Percentiles rank a stretch among this genome's conserved stretches.
phyloP scores from a whole-genome alignment of 2,888 invertebrate species.

The Hirtodrosophila confusa region DNA sequence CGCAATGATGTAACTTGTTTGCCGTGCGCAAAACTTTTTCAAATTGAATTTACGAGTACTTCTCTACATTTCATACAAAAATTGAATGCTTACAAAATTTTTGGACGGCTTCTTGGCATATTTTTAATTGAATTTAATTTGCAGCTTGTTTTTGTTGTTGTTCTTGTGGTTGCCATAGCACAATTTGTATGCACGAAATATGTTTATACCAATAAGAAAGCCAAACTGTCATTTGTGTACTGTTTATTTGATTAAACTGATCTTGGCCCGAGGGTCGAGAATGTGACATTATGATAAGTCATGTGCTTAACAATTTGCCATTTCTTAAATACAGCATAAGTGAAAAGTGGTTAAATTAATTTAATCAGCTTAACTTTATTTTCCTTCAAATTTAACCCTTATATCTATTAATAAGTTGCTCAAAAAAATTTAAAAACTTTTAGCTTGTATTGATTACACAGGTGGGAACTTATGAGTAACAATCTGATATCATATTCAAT shows the following conservation, averaged over 20 bases:
- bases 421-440: too few species aligned
- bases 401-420: too few species aligned
- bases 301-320: constrained; percentile 7
- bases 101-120: constrained; percentile 49
- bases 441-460: background rate
- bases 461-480: too few species aligned
- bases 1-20: constrained; percentile 53
- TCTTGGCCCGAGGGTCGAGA: constrained; percentile 40
- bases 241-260: constrained; percentile 49
- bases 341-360: too few species aligned
- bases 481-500: too few species aligned
- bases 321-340: background rate
- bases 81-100: constrained; percentile 33
- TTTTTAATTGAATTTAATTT: constrained; percentile 62
- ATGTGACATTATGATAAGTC: constrained; percentile 24
- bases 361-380: too few species aligned
- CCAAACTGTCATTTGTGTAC: constrained; percentile 31
- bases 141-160: constrained; percentile 6
- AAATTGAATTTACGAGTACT: constrained; percentile 34
- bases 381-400: too few species aligned
- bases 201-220: constrained; percentile 22
- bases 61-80: constrained; percentile 39
- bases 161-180: background rate
- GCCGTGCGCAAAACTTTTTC: constrained; percentile 53
- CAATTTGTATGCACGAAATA: constrained; percentile 8